Base-by-base conservation (phyloP, 2,113 vertebrate genomes). In the Melanerpes aurifrons region DNA sequence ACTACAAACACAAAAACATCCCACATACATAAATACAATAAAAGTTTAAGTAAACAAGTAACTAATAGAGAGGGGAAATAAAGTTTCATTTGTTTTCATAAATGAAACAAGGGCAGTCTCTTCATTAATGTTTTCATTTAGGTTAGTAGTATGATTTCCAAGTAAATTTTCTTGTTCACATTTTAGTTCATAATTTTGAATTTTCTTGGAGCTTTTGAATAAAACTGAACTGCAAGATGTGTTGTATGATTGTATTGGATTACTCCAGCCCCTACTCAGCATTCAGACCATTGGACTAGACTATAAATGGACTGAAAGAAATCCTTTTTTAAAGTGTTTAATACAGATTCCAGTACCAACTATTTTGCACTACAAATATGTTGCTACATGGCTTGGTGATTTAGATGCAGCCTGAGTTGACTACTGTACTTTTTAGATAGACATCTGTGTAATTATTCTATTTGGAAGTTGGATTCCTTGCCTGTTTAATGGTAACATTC, bases 41-140 rank as follows among this genome's bases (percentile, higher is more conserved):
- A 50, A 29, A 14, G 13, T 28, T 71, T 77, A 43, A 50, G 43
- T 48, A 57, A 67, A 24, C 2, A 53, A 48, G 43, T 15, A 74
- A 67, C 12, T 54, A 57, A 14, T 5, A 10, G 6, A 12, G 5
- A 5, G 7, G 16, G 8, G 2, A 4, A 13, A 16, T 8, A 11
- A 6, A 12, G 12, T 47, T 53, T 57, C 4, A 4, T 57, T 81
- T 72, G 3, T 22, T 82, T 86, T 68, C 12, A 25, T 53, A 78
- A 63, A 71, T 35, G 32, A 17, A 3, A 24, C 5, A 11, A 66
- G 8, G 15, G 10, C 3, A 80, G 24, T 67, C 4, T 37, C 19
- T 62, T 67, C 21, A 61, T 71, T 58, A 24, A 26, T 74, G 6
- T 35, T 85, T 76, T 59, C 12, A 28, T 72, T 77, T 45, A 4